Conservation (phyloP, 2,888 invertebrate genomes). For the Hyles lineata region DNA sequence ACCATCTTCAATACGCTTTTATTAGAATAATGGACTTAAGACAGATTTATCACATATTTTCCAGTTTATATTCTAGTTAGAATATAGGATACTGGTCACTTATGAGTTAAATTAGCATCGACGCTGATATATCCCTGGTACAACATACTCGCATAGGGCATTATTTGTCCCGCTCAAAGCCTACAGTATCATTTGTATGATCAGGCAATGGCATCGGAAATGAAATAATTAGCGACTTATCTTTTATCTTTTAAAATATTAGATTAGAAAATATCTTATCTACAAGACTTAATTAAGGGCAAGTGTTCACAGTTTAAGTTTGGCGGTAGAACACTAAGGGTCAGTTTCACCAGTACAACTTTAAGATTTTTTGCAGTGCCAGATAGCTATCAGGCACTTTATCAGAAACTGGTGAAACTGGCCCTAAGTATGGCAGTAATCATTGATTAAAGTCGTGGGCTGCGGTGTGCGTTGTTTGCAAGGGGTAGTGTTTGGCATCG, state of each 20-base stretch:
- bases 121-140: no score
- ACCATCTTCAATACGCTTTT: not conserved
- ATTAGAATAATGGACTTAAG: no score
- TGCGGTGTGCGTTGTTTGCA: conserved; percentile 57
- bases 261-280: not conserved
- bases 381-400: no score
- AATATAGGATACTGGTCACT: no score
- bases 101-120: no score
- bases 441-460: conserved; percentile 72
- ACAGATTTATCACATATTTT: no score
- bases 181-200: not conserved
- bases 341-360: no score
- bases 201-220: not conserved
- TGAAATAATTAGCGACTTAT: not conserved
- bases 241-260: conserved; percentile 5
- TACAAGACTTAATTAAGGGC: conserved; percentile 14
- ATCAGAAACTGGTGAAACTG: no score
- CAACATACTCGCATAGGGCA: not conserved
- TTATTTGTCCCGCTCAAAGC: not conserved
- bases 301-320: conserved; percentile 2
- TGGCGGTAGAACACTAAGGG: conserved; percentile 32
- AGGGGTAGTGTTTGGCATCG: conserved; percentile 66
- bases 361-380: no score
- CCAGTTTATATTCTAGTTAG: no score
- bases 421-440: conserved; percentile 59